Conservation (phyloP, 2,113 vertebrate genomes). For the Perca fluviatilis region DNA sequence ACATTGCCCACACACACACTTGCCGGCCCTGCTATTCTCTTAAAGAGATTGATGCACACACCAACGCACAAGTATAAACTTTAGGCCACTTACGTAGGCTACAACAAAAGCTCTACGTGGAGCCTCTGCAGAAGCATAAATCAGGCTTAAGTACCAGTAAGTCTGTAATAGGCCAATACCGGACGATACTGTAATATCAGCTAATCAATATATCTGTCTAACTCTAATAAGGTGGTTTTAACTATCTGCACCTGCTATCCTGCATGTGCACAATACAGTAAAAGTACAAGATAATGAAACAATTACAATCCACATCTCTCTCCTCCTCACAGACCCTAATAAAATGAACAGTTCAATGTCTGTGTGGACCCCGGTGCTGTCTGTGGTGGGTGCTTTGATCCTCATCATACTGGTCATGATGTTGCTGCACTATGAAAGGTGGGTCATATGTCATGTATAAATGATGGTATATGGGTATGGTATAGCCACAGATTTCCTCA, state of each 20-base stretch:
- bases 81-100: too few species aligned
- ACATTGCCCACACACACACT: too few species aligned
- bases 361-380: constrained; percentile 51
- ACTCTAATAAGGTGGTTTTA: too few species aligned
- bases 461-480: background rate
- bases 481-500: background rate
- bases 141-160: too few species aligned
- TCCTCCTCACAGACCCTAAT: constrained; percentile 4
- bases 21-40: too few species aligned
- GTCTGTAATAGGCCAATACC: too few species aligned
- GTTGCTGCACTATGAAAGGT: constrained; percentile 76
- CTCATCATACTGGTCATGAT: constrained; percentile 57
- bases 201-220: too few species aligned
- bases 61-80: too few species aligned
- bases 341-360: background rate
- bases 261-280: background rate
- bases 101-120: too few species aligned
- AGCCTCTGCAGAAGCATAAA: too few species aligned
- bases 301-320: background rate
- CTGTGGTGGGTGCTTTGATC: constrained; percentile 10
- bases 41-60: too few species aligned
- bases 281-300: background rate
- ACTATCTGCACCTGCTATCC: background rate
- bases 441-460: constrained; percentile 9
- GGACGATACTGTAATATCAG: too few species aligned